Base-by-base conservation (phyloP, 1,140 invertebrate genomes). In the Drosophila insularis region DNA sequence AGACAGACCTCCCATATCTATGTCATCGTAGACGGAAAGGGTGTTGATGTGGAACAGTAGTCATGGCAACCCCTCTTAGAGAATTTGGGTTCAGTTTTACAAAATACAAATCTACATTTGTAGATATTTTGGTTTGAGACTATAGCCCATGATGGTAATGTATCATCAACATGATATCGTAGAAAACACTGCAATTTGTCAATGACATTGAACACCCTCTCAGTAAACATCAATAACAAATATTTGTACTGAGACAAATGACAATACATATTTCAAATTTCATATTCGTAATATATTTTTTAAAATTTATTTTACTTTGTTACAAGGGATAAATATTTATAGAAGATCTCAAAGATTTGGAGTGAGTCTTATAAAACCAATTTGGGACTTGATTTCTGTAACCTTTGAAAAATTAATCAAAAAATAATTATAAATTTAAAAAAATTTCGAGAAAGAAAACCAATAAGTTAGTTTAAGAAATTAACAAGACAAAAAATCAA, bases 21-120 rank as follows among this genome's bases (percentile, higher is more conserved):
- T 61, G 43, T 65, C 65, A n/a, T 32, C 13, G 31, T 8, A 21
- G 19, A 21, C 2, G n/a, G 60, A 11, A 10, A 14, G 76, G 59
- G 82, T 71, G 81, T 87, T 81, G 68, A 78, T 64, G 59, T 74
- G 82, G 60, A 85, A 85, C 74, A 56, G 21, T 23, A 21, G n/a
- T 39, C 39, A 37, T 8, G 27, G 17, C n/a, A 6, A 46, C 39
- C 11, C 14, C 13, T 59, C 6, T 27, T n/a, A 3, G 27, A 56
- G 17, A 23, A 13, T 17, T 58, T 58, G 7, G 17, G 43, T 50
- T 50, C 17, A 21, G 43, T 21, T 8, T 46, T 46, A 46, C 14
- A 17, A 46, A 46, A 46, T 32, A 46, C 40, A 46, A 17, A 4
- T 7, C 17, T 8, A 43, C 14, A 7, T 8, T 46, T 17, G 17